phyloP scores from a whole-genome alignment of 2,113 vertebrate genomes.

The Crypturellus undulatus region DNA sequence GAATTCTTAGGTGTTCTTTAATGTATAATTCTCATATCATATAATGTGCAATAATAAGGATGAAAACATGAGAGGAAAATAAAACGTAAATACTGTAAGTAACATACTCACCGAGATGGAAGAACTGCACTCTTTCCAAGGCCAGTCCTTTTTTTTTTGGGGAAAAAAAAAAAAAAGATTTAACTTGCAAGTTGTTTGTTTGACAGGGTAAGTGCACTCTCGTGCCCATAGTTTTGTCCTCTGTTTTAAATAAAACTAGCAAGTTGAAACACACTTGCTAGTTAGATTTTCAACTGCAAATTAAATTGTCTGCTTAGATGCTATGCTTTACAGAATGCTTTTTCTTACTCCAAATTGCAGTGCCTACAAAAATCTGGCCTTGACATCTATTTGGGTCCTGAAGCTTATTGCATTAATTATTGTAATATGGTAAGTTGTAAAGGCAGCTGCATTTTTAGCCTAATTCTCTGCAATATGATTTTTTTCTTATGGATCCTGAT shows the following conservation, averaged over 20 bases:
- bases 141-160: not conserved
- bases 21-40: too few species aligned
- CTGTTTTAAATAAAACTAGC: not conserved
- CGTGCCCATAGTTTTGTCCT: not conserved
- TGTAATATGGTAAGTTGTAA: not conserved
- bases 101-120: not conserved
- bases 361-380: not conserved
- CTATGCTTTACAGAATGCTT: not conserved
- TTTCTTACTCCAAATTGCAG: not conserved
- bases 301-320: not conserved
- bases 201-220: not conserved
- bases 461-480: not conserved
- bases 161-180: not conserved
- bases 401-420: not conserved
- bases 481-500: not conserved
- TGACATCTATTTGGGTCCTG: not conserved
- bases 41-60: not conserved
- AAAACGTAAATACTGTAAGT: not conserved
- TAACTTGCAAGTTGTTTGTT: not conserved
- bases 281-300: not conserved
- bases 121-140: not conserved
- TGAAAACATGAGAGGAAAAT: not conserved
- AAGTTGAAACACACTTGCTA: not conserved
- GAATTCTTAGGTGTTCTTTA: too few species aligned
- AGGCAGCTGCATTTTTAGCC: not conserved